phyloP scores from a whole-genome alignment of 2,888 invertebrate genomes.

The Hesperia comma region DNA sequence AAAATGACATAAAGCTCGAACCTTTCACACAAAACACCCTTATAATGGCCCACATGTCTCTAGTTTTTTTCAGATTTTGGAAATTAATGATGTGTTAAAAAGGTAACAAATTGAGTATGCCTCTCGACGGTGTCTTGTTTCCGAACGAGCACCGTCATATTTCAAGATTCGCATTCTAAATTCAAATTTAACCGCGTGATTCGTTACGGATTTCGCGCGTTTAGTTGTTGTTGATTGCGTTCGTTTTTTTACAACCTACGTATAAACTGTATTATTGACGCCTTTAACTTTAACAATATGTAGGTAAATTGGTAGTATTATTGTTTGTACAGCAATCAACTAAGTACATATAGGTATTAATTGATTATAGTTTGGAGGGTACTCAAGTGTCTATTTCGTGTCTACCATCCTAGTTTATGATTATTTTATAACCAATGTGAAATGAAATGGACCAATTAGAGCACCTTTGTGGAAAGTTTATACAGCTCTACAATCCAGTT shows the following conservation, averaged over 20 bases:
- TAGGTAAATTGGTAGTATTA: neutral
- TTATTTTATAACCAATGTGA: too few species aligned
- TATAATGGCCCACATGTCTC: constrained; percentile 76
- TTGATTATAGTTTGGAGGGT: too few species aligned
- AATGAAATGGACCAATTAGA: too few species aligned
- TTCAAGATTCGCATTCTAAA: constrained; percentile 65
- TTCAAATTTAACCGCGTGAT: constrained; percentile 57
- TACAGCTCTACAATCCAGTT: too few species aligned
- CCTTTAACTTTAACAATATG: constrained; percentile 30
- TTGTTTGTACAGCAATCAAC: neutral
- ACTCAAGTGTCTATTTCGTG: too few species aligned
- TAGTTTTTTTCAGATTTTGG: constrained; percentile 62
- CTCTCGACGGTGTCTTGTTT: constrained; percentile 58
- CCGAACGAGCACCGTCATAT: constrained; percentile 61
- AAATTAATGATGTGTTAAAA: constrained; percentile 83
- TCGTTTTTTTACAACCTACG: constrained; percentile 39
- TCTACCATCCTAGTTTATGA: too few species aligned
- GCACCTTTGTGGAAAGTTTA: too few species aligned
- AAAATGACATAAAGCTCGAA: constrained; percentile 81
- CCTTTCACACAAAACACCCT: constrained; percentile 72
- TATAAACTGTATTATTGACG: constrained; percentile 39
- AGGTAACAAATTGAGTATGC: constrained; percentile 71
- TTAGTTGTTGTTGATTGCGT: constrained; percentile 47
- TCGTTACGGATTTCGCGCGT: constrained; percentile 56
- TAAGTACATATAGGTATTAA: neutral